Percentiles rank a stretch among this genome's conserved stretches.
Conservation (phyloP, 2,797 vertebrate genomes). For the Acipenser ruthenus region DNA sequence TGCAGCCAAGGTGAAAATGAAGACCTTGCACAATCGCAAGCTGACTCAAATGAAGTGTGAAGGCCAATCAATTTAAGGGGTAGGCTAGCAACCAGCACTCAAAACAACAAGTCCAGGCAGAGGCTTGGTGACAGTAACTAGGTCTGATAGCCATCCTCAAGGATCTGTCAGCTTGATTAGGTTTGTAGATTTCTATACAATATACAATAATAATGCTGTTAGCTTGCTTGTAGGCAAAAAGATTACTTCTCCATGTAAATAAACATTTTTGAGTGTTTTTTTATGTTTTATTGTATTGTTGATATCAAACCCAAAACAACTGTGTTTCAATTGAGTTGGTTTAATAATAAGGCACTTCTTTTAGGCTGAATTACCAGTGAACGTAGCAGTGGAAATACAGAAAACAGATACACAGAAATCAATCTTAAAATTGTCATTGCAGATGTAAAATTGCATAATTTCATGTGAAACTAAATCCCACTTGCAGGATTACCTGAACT, state of each 20-base stretch:
- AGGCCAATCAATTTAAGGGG: conserved; percentile 28
- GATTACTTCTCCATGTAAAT: background rate
- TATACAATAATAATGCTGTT: conserved; percentile 33
- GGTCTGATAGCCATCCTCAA: conserved; percentile 21
- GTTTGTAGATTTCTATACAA: conserved; percentile 15
- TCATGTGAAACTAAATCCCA: no score
- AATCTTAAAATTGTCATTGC: no score
- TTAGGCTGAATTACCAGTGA: no score
- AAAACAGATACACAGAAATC: no score
- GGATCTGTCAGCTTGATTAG: conserved; percentile 18
- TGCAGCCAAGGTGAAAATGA: conserved; percentile 33
- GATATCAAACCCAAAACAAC: background rate
- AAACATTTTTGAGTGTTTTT: background rate
- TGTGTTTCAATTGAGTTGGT: no score
- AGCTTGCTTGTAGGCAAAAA: conserved; percentile 22
- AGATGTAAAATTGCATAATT: no score
- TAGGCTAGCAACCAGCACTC: conserved; percentile 25
- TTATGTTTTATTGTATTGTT: background rate
- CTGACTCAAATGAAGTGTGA: conserved; percentile 29
- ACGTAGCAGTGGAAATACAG: no score
- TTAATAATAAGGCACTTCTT: no score
- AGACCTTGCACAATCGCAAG: conserved; percentile 31
- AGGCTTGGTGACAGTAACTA: conserved; percentile 18
- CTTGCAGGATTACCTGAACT: no score
- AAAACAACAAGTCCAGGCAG: conserved; percentile 26